Percentiles rank a stretch among this genome's conserved stretches.
These are phyloP conservation scores for Entomobrya multifasciata DNA, from an alignment of 2,888 invertebrate genomes.

Conservation along the genomic window DNA sequence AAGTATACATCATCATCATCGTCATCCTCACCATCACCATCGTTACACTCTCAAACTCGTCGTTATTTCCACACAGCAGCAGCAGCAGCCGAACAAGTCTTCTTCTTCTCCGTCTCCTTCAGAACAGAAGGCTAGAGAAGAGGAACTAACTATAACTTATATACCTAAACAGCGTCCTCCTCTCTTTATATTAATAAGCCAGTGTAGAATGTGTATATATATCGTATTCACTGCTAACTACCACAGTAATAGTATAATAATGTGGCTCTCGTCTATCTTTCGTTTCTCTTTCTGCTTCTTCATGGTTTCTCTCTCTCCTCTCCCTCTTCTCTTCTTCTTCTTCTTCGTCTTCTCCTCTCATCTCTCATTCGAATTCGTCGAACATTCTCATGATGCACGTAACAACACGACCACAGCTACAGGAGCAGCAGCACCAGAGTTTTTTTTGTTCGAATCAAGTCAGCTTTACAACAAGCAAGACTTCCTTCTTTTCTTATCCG, in stretches of 20 bases:
- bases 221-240: conserved; percentile 18
- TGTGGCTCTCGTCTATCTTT: conserved; percentile 23
- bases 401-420: neutral
- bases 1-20: conserved; percentile 30
- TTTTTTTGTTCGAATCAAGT: conserved; percentile 48
- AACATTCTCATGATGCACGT: conserved; percentile 2
- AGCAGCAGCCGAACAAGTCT: conserved; percentile 8
- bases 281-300: conserved; percentile 23
- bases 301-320: conserved; percentile 15
- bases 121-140: neutral
- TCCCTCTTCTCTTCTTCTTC: neutral
- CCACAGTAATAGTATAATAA: conserved; percentile 25
- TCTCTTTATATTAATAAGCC: neutral
- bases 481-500: conserved; percentile 71
- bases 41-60: conserved; percentile 9
- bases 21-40: conserved; percentile 22
- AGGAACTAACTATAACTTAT: neutral
- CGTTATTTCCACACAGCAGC: conserved; percentile 27
- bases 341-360: conserved; percentile 32
- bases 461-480: conserved; percentile 54
- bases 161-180: conserved; percentile 3
- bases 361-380: neutral
- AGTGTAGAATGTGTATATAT: neutral
- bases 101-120: neutral
- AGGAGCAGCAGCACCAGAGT: conserved; percentile 34